Base-by-base conservation (phyloP, 2,888 invertebrate species). In the Stegana nigrithorax region DNA sequence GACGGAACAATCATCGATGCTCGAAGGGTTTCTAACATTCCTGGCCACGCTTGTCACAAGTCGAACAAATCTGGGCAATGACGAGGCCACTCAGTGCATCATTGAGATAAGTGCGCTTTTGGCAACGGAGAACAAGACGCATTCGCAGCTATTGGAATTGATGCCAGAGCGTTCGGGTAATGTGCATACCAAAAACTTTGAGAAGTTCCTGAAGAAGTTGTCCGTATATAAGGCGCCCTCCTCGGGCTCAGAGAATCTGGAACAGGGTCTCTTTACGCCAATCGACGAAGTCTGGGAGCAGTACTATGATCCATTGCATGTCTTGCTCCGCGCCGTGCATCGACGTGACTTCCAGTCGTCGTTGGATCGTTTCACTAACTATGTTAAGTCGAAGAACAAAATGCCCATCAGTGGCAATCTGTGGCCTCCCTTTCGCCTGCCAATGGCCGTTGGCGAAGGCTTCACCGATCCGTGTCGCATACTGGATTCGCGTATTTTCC, bases 151-250 rank as follows among this genome's bases (percentile, higher is more conserved):
- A 51, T 91, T 96, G 86, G 98, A 98, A 85, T 87, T 95, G 63
- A 95, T 98, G 94, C 98, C 98, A 0, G 98, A 98, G 87, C 89
- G 96, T 21, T 96, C 96, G 69, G 96, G 96, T n/a, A 94, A 93
- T 75, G 92, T 93, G 19, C 94, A 94, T 83, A 93, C 93, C 51
- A 90, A 93, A 78, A 95, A 95, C 86, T 96, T 96, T 81, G 96
- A 96, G 83, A 90, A 91, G 58, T 91, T 94, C 67, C 88, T 96
- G 59, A 91, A 92, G 64, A 92, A 95, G 87, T 88, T 95, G 17
- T 93, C 95, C 0, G 92, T 93, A 50, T 96, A 94, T 84, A 91
- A 93, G 68, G 93, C 95, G 1, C 97, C 97, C 1, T 88, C 89
- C 0, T 85, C 87, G 27, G 89, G 89, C 1, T 89, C 89, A 0